Base-by-base conservation (phyloP, 2,888 invertebrate species). In the Orthosia cruda region DNA sequence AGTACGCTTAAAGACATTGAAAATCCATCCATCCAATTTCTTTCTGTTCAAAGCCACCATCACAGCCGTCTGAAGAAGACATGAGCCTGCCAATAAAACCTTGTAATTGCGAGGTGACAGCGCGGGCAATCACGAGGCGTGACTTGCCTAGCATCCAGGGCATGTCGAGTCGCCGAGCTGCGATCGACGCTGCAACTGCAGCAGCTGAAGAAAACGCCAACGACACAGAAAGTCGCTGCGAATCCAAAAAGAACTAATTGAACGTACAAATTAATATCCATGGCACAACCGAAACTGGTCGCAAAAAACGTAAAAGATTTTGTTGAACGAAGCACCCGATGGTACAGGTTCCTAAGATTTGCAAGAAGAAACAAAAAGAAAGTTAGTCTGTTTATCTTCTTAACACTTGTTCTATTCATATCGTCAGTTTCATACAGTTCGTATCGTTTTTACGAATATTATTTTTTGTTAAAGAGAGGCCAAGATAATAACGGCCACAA, bases 361-460 rank as follows among this genome's bases (percentile, higher is more conserved):
- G 7, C 40, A 67, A 57, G 12, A 18, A 32, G 5, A 15, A 32
- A 55, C 26, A 71, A 47, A 32, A 66, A 47, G 54, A 66, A 47
- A 68, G 2, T 47, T 12, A 0, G 16, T 20, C 1, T 52, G 4
- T 16, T 70, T 2, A 20, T 71, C 5, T 32, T 67, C 32, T 15
- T 49, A 40, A 32, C 55, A 23, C 15, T 49, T 55, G 1, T 15
- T 18, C 18, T 69, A 15, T 18, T 26, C 18, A 11, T 50, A 57
- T 40, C 50, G 26, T 58, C 11, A 3, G 40, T 71, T 71, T 71
- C 49, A 68, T 68, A 40, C 57, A 23, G 12, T 40, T 23, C 40
- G 40, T 52, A 64, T 40, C 0, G 40, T 12, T 68, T 47, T 71
- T n/a, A 68, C 32, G 32, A 55, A 71, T 67, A 67, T 55, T 71